Evolutionary conservation across 2,113 vertebrate genomes (phyloP), one percentile per base, ranked within the genome.

Genomic region (Gambusia affinis): DNA sequence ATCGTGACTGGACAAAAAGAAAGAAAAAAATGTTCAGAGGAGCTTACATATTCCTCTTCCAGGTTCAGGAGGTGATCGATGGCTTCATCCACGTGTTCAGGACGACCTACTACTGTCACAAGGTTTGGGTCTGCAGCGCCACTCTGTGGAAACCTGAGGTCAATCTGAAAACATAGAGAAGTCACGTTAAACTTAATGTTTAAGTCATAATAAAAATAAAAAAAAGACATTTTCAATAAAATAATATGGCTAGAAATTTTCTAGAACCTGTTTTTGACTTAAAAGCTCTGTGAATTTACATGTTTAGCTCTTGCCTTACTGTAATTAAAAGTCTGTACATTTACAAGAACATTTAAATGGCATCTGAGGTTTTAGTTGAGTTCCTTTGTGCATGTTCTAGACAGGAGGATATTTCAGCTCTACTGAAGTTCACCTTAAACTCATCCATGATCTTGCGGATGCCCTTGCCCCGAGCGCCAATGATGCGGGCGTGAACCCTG

Each of bases 381-480:
- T 47, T 47, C 17, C 44, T 19, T 47, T 1, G 17, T 47, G 15
- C 44, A 2, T 19, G 0, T 17, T 47, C 15, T 4, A 31, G 4
- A 62, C 27, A 62, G 7, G n/a, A 15, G 22, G 57, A 12, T 3
- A 22, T 17, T 35, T 47, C 29, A 0, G 3, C 57, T 33, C 35
- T 33, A 28, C 24, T 12, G 2, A 17, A 2, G 30, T 93, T 91
- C 83, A 98, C 98, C 95, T 99, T 99, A 92, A 98, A 99, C 71
- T 99, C 98, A 35, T 99, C 98, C 98, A 99, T 99, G 92, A 99
- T 96, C 85, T 96, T 99, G 75, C 97, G 97, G 90, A 99, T 97
- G 85, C 97, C 97, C 90, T 99, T 99, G 66, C 98, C 98, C 0
- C 97, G 96, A 4, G 95, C 97, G 0, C 98, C 98, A 0, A 99